phyloP scores from a whole-genome alignment of 2,113 vertebrate genomes.

The Cryptomyrus ogoouensis region DNA sequence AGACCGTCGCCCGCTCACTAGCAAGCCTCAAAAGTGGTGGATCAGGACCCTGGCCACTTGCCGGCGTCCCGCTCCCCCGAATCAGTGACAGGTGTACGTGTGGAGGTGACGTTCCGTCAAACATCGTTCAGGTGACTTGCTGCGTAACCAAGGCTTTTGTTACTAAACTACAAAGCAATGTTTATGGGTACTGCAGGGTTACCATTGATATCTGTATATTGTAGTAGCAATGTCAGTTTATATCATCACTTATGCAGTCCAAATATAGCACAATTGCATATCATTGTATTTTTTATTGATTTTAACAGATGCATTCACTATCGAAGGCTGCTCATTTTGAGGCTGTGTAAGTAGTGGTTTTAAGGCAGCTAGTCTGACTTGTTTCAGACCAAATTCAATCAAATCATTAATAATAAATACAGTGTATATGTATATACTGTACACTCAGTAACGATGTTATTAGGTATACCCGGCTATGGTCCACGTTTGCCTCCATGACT shows the following conservation, averaged over 20 bases:
- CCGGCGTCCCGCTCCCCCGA: not conserved
- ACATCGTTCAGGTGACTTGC: not conserved
- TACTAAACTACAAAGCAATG: not conserved
- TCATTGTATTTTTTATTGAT: conserved; percentile 27
- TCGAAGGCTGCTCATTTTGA: conserved; percentile 31
- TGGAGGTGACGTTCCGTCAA: not conserved
- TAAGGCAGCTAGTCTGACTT: conserved; percentile 10
- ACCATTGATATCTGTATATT: not conserved
- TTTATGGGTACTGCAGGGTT: not conserved
- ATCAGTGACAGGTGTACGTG: conserved; percentile 7
- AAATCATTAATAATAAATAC: not conserved
- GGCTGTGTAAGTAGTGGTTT: conserved; percentile 38
- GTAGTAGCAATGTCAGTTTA: not conserved
- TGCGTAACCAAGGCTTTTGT: not conserved
- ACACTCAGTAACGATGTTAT: not conserved
- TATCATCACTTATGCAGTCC: not conserved
- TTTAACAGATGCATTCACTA: conserved; percentile 26
- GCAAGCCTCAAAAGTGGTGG: not conserved
- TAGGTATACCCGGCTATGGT: not conserved
- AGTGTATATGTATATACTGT: not conserved
- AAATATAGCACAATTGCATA: conserved; percentile 34
- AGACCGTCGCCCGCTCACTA: not conserved
- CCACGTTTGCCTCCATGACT: not conserved
- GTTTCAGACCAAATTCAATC: not conserved
- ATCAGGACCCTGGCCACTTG: not conserved